phyloP scores from a whole-genome alignment of 2,113 vertebrate genomes.

The Ia io region DNA sequence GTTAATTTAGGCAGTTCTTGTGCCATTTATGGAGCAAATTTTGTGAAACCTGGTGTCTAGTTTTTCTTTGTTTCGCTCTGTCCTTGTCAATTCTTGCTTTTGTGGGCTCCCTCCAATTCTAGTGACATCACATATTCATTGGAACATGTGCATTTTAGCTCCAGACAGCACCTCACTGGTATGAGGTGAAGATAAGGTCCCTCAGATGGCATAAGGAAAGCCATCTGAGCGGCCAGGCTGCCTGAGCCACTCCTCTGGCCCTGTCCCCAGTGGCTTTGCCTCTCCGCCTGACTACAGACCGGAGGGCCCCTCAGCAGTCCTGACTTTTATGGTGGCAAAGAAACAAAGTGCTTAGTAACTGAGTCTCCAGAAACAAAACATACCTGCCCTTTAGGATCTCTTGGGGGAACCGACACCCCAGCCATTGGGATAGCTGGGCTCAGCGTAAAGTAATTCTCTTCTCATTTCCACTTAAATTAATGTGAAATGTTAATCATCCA shows the following conservation, averaged over 20 bases:
- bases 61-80: constrained; percentile 2
- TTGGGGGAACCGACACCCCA: not conserved
- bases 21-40: not conserved
- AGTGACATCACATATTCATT: not conserved
- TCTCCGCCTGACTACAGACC: not conserved
- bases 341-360: not conserved
- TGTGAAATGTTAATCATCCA: constrained; percentile 11
- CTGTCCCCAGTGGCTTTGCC: not conserved
- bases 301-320: not conserved
- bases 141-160: not conserved
- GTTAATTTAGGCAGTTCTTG: not conserved
- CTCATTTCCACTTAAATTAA: not conserved
- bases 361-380: not conserved
- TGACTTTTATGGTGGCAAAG: constrained; percentile 24
- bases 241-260: not conserved
- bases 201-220: not conserved
- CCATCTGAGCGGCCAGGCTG: not conserved
- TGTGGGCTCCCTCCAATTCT: not conserved
- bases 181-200: not conserved
- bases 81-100: not conserved
- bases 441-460: not conserved
- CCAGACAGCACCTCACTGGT: not conserved
- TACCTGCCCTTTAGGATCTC: not conserved
- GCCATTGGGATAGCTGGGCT: not conserved
- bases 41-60: not conserved